Percentiles rank a stretch among this genome's conserved stretches.
These are phyloP conservation scores for Oreochromis grahami DNA, from an alignment of 2,797 vertebrate species.

Conservation along the genomic window DNA sequence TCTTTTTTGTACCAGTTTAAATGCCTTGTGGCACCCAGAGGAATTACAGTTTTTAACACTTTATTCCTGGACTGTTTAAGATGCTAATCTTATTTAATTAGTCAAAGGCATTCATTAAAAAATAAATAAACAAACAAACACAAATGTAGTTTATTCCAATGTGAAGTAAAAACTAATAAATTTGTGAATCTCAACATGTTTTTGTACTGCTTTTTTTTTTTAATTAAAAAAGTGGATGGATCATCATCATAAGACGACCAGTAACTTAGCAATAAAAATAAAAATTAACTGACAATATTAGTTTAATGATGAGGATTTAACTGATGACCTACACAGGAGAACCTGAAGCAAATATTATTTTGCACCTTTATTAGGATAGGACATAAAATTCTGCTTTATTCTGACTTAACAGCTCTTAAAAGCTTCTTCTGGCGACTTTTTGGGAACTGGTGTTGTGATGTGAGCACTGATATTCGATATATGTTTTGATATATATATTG, in stretches of 20 bases:
- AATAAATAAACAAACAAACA: rapidly evolving
- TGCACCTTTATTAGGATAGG: not conserved
- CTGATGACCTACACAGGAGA: not conserved
- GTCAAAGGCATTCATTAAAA: not conserved
- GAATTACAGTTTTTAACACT: not conserved
- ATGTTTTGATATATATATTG: too few species aligned
- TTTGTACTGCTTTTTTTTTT: rapidly evolving
- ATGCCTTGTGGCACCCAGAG: not conserved
- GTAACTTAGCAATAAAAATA: not conserved
- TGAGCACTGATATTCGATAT: rapidly evolving
- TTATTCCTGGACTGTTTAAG: not conserved
- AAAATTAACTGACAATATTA: not conserved
- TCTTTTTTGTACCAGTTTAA: not conserved
- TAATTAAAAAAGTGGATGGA: not conserved
- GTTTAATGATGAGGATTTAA: not conserved
- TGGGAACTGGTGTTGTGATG: not conserved
- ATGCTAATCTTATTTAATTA: not conserved
- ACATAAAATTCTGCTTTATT: not conserved
- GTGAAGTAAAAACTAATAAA: not conserved
- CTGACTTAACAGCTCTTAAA: not conserved
- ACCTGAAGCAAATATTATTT: not conserved
- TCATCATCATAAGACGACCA: not conserved
- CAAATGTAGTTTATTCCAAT: not conserved
- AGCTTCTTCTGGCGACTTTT: not conserved
- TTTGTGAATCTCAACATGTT: not conserved